Conservation (phyloP, 1,140 invertebrate genomes). For the Druon quercuslanigerum region DNA sequence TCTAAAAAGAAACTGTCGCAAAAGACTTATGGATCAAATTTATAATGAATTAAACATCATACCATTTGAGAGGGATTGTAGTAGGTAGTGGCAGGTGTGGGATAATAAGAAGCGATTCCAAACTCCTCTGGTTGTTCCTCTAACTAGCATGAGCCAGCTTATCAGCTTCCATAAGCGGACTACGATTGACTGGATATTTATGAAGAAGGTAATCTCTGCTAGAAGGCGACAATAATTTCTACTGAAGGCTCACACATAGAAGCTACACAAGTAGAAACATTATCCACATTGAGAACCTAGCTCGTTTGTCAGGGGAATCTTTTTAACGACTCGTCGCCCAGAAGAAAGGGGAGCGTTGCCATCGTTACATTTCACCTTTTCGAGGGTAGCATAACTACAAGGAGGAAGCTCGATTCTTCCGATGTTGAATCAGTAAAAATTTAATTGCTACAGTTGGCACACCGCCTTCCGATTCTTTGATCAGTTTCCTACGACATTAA, state of each 20-base stretch:
- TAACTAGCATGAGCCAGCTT: conserved; percentile 20
- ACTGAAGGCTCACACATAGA: neutral
- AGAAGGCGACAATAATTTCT: neutral
- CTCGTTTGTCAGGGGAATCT: neutral
- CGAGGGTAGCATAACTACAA: neutral
- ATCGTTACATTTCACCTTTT: neutral
- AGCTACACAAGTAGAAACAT: neutral
- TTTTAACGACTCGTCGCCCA: neutral
- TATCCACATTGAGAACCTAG: neutral
- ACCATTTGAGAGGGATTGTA: neutral
- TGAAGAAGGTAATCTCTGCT: conserved; percentile 3
- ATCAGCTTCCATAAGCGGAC: conserved; percentile 16
- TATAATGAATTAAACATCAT: neutral
- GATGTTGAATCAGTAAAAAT: conserved; percentile 7
- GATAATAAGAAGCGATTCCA: conserved; percentile 8
- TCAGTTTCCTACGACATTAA: too few relatives aligned
- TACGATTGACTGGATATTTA: conserved; percentile 9
- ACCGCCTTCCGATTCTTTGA: too few relatives aligned
- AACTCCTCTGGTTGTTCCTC: neutral
- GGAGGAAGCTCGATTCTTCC: neutral
- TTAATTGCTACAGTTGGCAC: neutral
- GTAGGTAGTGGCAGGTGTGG: neutral
- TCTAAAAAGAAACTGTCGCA: neutral
- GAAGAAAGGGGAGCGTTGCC: neutral
- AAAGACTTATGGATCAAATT: neutral